These are phyloP conservation scores for Acanthosepion pharaonis DNA, from an alignment of 2,888 invertebrate species.

Conservation along the genomic window DNA sequence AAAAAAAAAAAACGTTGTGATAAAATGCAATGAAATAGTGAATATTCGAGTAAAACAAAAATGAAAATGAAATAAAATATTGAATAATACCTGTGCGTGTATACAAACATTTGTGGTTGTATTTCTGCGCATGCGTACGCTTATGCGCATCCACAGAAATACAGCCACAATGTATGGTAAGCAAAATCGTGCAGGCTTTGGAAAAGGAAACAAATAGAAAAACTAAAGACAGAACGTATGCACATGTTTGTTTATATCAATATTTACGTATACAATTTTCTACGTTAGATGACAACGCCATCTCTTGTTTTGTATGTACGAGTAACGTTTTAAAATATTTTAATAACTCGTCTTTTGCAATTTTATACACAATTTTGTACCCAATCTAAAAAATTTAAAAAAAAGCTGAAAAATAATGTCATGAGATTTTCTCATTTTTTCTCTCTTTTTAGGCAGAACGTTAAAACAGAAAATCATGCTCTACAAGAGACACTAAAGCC, in stretches of 20 bases:
- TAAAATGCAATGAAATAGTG: not conserved
- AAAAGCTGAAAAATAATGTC: not conserved
- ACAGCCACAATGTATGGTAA: not conserved
- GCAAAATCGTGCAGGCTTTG: not conserved
- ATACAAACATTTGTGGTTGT: not conserved
- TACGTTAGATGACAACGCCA: not conserved
- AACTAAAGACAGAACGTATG: not conserved
- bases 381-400: not conserved
- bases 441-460: not conserved
- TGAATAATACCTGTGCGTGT: not conserved
- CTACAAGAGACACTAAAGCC: not conserved
- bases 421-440: not conserved
- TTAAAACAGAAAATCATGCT: not conserved
- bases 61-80: not conserved
- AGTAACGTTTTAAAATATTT: not conserved
- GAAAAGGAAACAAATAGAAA: not conserved
- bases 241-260: not conserved
- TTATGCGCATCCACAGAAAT: not conserved
- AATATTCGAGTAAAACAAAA: not conserved
- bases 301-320: not conserved
- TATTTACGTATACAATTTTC: not conserved
- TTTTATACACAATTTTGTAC: not conserved
- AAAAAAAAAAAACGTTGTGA: not conserved
- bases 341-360: not conserved
- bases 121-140: not conserved